These are phyloP conservation scores for Drosophila austrosaltans DNA, from an alignment of 2,888 invertebrate genomes.

Conservation along the genomic window DNA sequence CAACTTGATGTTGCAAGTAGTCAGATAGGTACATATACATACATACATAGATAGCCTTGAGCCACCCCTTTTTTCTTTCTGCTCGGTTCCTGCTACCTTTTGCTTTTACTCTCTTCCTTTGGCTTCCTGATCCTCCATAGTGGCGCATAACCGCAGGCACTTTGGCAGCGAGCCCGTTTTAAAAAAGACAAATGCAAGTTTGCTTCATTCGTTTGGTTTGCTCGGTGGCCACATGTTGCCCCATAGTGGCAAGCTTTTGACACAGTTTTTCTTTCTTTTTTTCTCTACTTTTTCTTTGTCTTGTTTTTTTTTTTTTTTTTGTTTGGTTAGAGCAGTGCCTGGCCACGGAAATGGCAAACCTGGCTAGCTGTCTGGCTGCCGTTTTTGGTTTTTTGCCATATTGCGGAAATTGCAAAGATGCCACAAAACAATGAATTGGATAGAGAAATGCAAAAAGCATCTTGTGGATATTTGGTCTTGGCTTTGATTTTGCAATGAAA, in stretches of 20 bases:
- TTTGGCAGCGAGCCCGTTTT: conserved; percentile 64
- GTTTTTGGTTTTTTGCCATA: conserved; percentile 22
- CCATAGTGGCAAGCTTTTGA: conserved; percentile 38
- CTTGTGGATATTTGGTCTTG: conserved; percentile 18
- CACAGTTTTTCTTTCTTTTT: conserved; percentile 28
- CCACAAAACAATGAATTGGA: conserved; percentile 19
- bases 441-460: conserved; percentile 1
- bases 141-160: conserved; percentile 75
- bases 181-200: conserved; percentile 30
- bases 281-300: background rate
- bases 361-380: conserved; percentile 6
- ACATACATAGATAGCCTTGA: conserved; percentile 2
- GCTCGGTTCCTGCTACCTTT: background rate
- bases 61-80: conserved; percentile 17
- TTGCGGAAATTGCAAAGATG: conserved; percentile 45
- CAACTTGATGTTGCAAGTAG: conserved; percentile 52
- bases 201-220: conserved; percentile 1
- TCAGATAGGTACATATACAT: background rate
- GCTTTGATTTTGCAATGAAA: conserved; percentile 30
- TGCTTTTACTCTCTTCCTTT: conserved; percentile 7
- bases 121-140: conserved; percentile 11
- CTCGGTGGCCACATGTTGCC: conserved; percentile 47
- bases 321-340: background rate
- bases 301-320: background rate
- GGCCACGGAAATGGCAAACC: conserved; percentile 40